Evolutionary conservation across 2,797 vertebrate species (phyloP).

Genomic region (Margarornis squamiger): DNA sequence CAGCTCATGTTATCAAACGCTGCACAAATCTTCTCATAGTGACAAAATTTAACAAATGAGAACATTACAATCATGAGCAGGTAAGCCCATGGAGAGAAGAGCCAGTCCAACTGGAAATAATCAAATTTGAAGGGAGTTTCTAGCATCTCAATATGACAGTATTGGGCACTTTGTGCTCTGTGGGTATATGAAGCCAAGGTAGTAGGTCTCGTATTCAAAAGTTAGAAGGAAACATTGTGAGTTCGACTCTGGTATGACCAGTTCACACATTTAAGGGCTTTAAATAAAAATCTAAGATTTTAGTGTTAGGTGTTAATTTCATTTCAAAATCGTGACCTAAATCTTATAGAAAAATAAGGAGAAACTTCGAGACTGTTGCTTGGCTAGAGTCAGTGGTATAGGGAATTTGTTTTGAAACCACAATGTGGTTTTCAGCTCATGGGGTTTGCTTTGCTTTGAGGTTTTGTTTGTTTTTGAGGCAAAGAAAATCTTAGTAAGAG

Average conservation of each 20-base stretch:
- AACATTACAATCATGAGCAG: background rate
- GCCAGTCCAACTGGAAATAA: background rate
- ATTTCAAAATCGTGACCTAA: background rate
- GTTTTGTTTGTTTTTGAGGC: background rate
- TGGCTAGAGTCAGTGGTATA: background rate
- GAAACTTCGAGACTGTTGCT: background rate
- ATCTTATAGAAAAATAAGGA: background rate
- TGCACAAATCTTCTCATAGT: background rate
- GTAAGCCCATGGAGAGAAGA: background rate
- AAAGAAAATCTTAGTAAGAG: background rate
- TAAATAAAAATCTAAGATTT: background rate
- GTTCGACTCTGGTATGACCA: background rate
- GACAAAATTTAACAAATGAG: background rate
- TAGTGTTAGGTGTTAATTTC: background rate
- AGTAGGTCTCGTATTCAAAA: background rate
- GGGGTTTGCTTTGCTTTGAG: background rate
- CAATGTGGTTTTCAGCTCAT: background rate
- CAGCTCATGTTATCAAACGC: background rate
- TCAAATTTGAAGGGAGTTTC: background rate
- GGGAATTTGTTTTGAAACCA: background rate
- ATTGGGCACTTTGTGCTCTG: background rate
- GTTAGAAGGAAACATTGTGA: background rate
- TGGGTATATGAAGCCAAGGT: background rate
- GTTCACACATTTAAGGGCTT: background rate
- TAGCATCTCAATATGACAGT: fast-evolving